These are phyloP conservation scores for Atractosteus spatula DNA, from an alignment of 2,113 vertebrate species.

Conservation along the genomic window DNA sequence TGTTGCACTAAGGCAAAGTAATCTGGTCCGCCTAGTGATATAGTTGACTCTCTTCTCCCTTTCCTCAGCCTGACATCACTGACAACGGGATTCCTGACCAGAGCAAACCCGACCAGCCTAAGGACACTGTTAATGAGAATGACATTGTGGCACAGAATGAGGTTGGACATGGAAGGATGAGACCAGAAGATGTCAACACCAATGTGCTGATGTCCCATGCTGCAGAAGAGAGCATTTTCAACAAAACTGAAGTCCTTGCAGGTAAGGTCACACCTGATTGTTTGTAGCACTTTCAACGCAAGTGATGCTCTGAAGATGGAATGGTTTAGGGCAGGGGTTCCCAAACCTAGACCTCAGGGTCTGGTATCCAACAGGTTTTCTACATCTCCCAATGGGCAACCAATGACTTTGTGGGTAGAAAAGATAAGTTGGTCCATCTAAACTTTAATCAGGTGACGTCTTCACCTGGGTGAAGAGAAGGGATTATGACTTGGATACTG, in stretches of 20 bases:
- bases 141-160: conserved; percentile 65
- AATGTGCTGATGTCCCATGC: conserved; percentile 85
- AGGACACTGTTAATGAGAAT: conserved; percentile 35
- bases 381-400: no score
- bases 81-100: conserved; percentile 73
- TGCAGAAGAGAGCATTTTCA: conserved; percentile 72
- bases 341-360: no score
- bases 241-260: conserved; percentile 86
- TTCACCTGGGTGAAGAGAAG: no score
- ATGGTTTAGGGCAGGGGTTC: no score
- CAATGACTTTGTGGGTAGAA: no score
- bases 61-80: conserved; percentile 30
- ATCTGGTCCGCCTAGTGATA: background rate
- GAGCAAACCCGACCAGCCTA: conserved; percentile 26
- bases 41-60: background rate
- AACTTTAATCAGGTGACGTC: no score
- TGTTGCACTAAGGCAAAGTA: background rate
- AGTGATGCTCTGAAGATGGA: no score
- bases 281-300: no score
- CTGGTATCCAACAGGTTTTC: no score
- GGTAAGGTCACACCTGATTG: conserved; percentile 56
- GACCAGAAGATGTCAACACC: conserved; percentile 47
- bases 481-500: no score
- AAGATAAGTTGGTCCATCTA: no score
- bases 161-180: conserved; percentile 48